phyloP scores from a whole-genome alignment of 2,113 vertebrate genomes.

The Eupsittula cactorum region DNA sequence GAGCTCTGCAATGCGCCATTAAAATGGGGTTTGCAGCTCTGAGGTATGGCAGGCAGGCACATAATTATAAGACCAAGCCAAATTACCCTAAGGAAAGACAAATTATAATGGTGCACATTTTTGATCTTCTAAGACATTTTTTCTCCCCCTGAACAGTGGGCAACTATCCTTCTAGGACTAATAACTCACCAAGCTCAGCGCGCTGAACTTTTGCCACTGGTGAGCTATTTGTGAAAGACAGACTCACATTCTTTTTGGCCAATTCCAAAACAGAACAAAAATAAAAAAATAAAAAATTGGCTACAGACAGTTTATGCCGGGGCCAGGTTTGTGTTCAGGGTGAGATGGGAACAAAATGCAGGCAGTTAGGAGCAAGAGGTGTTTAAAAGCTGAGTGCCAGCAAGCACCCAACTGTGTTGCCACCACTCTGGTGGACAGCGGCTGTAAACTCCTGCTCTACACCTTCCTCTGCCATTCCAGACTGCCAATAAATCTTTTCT shows the following conservation, averaged over 20 bases:
- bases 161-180: slow-evolving; percentile 8
- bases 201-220: slow-evolving; percentile 48
- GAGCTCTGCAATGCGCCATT: neutral
- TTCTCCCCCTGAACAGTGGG: neutral
- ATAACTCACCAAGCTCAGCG: neutral
- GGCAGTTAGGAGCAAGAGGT: neutral
- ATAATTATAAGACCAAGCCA: neutral
- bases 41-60: neutral
- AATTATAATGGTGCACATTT: neutral
- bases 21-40: neutral
- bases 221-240: slow-evolving; percentile 20
- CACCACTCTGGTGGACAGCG: accelerated
- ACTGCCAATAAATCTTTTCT: neutral
- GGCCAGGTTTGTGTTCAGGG: neutral
- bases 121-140: slow-evolving; percentile 19
- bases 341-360: neutral
- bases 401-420: neutral
- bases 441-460: neutral
- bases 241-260: slow-evolving; percentile 1
- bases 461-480: neutral
- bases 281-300: too few species aligned
- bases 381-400: neutral
- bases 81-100: neutral
- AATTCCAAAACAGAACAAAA: neutral
- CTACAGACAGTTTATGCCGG: neutral